phyloP scores from a whole-genome alignment of 2,113 vertebrate species.

The Cephalopterus ornatus region DNA sequence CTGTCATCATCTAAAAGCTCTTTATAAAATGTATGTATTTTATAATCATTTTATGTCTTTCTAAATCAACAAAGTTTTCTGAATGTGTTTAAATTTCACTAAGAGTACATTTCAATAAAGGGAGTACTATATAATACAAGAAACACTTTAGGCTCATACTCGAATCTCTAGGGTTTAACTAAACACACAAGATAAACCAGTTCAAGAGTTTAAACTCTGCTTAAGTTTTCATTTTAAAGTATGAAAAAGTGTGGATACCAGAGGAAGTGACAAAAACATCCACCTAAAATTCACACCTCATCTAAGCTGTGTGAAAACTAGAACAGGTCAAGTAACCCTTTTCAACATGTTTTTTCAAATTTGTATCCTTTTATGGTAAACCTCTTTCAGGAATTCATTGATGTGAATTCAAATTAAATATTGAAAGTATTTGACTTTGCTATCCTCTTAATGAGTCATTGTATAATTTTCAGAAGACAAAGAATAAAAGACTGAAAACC shows the following conservation, averaged over 20 bases:
- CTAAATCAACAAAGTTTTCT: neutral
- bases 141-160: neutral
- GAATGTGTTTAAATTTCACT: neutral
- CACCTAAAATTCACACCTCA: neutral
- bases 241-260: neutral
- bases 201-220: neutral
- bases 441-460: neutral
- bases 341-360: neutral
- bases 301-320: neutral
- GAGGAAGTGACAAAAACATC: neutral
- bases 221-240: neutral
- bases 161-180: neutral
- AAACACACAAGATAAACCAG: accelerated
- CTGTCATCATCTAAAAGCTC: neutral
- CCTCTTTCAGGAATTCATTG: neutral
- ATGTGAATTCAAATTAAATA: neutral
- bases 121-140: neutral
- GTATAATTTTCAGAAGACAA: neutral
- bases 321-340: neutral
- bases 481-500: neutral
- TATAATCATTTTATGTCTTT: neutral
- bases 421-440: neutral
- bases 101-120: neutral
- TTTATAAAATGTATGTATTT: neutral
- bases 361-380: neutral